Evolutionary conservation across 30 jellyfish, hydroid and myxozoan species (phyloP).

Genomic region (Aurelia aurita complex sp. Pacific): DNA sequence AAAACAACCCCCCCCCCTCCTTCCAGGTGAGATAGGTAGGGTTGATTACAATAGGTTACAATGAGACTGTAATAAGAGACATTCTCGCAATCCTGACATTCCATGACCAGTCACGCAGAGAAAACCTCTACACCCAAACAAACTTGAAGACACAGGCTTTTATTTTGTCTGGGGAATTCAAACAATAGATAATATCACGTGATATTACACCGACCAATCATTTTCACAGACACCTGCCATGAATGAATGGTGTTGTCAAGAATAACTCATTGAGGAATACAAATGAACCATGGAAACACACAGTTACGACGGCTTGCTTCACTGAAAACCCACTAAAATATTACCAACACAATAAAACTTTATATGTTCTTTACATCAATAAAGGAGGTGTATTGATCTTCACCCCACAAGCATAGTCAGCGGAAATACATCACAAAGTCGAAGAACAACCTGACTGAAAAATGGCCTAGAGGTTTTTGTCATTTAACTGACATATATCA

Average conservation of each 20-base stretch:
- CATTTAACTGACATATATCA: too few species aligned
- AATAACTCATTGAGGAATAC: constrained; percentile 12
- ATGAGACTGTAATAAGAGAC: too few species aligned
- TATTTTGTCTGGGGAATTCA: not conserved
- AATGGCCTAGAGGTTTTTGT: too few species aligned
- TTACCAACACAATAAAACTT: not conserved
- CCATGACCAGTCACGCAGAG: constrained; percentile 33
- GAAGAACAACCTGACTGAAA: too few species aligned
- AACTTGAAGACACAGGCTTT: constrained; percentile 1
- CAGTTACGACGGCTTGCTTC: not conserved
- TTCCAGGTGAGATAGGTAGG: too few species aligned
- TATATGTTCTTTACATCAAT: not conserved
- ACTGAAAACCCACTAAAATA: not conserved
- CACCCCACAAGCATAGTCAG: too few species aligned
- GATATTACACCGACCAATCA: constrained; percentile 31
- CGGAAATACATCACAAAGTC: too few species aligned
- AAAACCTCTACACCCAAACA: not conserved
- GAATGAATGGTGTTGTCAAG: constrained; percentile 43
- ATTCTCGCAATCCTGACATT: constrained; percentile 16
- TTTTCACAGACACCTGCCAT: constrained; percentile 23
- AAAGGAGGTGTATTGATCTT: too few species aligned
- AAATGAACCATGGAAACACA: constrained; percentile 32
- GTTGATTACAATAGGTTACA: too few species aligned
- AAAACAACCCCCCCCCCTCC: too few species aligned
- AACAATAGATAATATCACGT: constrained; percentile 11